Base-by-base conservation (phyloP, 2,888 invertebrate species). In the Drosophila merina region DNA sequence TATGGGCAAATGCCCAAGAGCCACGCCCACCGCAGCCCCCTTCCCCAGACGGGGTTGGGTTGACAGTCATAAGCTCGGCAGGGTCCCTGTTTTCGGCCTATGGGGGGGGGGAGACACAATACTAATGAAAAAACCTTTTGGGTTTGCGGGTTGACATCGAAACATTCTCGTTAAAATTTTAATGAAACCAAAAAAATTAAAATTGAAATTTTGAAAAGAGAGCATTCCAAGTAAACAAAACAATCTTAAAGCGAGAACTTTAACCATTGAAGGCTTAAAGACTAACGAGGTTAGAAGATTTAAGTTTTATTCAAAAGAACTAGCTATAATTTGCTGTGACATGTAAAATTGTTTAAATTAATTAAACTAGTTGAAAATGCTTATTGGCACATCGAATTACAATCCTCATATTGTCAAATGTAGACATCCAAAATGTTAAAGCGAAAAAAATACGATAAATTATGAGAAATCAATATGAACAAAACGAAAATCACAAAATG, bases 1-100 rank as follows among this genome's bases (percentile, higher is more conserved):
- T 72, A 84, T 72, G 75, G 63, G 20, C 47, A 57, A 67, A 62
- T 67, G 59, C 62, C 75, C 58, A 42, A 12, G 31, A 57, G 68
- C 58, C 45, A 44, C 69, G 72, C 69, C 72, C 72, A 49, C 36
- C 31, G 10, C 30, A 56, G 28, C 36, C 5, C 12, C n/a, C 12
- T n/a, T n/a, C n/a, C 38, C 14, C 54, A n/a, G 9, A 33, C 36
- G 36, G n/a, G 36, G 14, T 49, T 44, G 36, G 30, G 8, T 50
- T 73, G 67, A 64, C 74, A 73, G 45, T 45, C 47, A 26, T 66
- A 66, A 57, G 66, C 44, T 57, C 40, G 14, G 9, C 10, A 20
- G 54, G 40, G 36, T 36, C 52, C 14, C 30, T 54, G 9, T 25
- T 49, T 48, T 12, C 47, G 33, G 40, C 4, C 8, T 50, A 8